Percentiles rank a stretch among this genome's conserved stretches.
Conservation (phyloP, 2,113 vertebrate genomes). For the Datnioides undecimradiatus region DNA sequence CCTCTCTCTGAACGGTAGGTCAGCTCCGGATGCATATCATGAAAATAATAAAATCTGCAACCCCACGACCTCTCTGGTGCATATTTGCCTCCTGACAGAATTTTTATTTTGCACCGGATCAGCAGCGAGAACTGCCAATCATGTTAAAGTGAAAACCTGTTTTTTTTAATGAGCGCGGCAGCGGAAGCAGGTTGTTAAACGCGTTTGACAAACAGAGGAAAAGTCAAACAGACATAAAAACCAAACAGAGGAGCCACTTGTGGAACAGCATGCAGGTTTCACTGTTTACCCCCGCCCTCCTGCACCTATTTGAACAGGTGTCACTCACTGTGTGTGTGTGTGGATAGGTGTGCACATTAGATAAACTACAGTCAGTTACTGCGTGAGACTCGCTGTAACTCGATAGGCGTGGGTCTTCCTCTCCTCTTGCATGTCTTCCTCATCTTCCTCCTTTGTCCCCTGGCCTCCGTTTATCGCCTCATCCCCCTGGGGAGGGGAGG, state of each 20-base stretch:
- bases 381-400: conserved; percentile 48
- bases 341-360: conserved; percentile 10
- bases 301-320: conserved; percentile 65
- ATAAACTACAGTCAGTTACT: conserved; percentile 36
- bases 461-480: conserved; percentile 49
- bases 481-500: conserved; percentile 38
- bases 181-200: conserved; percentile 33
- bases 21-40: neutral
- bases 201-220: conserved; percentile 26
- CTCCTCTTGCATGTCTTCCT: neutral
- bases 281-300: conserved; percentile 22
- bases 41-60: neutral
- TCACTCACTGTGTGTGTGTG: conserved; percentile 34
- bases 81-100: neutral
- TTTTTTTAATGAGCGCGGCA: conserved; percentile 10
- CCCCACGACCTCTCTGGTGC: neutral
- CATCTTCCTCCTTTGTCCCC: conserved; percentile 42
- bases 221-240: conserved; percentile 47
- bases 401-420: conserved; percentile 44
- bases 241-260: conserved; percentile 33
- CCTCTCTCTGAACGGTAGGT: neutral
- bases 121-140: conserved; percentile 8
- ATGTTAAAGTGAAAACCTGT: neutral
- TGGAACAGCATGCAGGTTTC: conserved; percentile 29
- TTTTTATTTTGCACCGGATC: neutral